These are phyloP conservation scores for Dryomyza anilis DNA, from an alignment of 2,888 invertebrate species.

Conservation along the genomic window DNA sequence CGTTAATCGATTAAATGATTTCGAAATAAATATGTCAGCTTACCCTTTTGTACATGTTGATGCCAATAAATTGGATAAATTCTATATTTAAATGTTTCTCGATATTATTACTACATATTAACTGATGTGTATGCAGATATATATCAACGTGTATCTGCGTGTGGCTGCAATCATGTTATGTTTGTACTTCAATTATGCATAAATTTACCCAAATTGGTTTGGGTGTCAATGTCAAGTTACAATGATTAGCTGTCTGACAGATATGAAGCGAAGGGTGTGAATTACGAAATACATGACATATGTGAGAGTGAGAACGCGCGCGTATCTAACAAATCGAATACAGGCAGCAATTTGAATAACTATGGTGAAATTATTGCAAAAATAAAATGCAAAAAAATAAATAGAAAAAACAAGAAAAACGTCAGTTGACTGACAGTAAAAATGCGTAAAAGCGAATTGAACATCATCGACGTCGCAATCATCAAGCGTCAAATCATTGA, in stretches of 20 bases:
- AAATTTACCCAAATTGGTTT: conserved; percentile 25
- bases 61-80: no score
- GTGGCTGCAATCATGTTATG: background rate
- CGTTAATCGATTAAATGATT: no score
- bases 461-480: background rate
- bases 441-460: no score
- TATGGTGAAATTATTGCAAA: background rate
- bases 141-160: background rate
- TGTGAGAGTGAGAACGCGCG: no score
- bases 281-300: no score
- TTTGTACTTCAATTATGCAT: conserved; percentile 22
- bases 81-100: background rate
- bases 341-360: background rate
- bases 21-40: background rate
- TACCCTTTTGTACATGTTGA: background rate
- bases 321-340: background rate
- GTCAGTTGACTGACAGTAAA: no score
- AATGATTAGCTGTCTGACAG: conserved; percentile 13
- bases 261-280: no score
- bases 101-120: background rate
- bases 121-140: background rate
- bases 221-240: conserved; percentile 19
- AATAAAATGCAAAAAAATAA: no score
- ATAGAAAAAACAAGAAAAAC: no score
- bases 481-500: background rate